A percentile compares a stretch with the other conserved stretches of the same genome.
Evolutionary conservation across 2,888 invertebrate genomes (phyloP).

Genomic region (Zygogramma bicolorata): DNA sequence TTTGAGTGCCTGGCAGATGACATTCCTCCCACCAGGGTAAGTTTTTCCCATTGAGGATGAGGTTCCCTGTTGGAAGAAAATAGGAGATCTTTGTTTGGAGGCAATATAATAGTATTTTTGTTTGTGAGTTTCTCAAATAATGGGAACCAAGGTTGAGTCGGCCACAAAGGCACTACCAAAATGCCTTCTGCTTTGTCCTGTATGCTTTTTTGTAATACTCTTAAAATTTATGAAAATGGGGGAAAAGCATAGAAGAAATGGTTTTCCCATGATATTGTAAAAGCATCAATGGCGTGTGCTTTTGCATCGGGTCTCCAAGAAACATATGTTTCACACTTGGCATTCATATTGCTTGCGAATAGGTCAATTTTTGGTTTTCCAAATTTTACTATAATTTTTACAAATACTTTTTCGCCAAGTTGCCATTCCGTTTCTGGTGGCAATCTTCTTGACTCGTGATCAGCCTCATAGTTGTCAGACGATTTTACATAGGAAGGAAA

Average conservation of each 20-base stretch:
- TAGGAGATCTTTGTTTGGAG: not conserved
- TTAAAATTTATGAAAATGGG: conserved; percentile 50
- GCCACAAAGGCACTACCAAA: conserved; percentile 51
- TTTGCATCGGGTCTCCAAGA: conserved; percentile 50
- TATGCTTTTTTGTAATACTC: conserved; percentile 50
- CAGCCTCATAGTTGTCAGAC: conserved; percentile 50
- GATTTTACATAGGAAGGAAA: conserved; percentile 57
- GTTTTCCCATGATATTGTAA: conserved; percentile 44
- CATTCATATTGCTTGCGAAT: conserved; percentile 49
- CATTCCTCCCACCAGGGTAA: conserved; percentile 6
- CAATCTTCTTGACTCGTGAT: conserved; percentile 42
- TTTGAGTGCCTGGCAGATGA: conserved; percentile 10
- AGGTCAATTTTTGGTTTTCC: conserved; percentile 46
- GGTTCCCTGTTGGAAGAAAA: too few species aligned
- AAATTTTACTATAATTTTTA: conserved; percentile 18
- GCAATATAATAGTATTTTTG: conserved; percentile 2
- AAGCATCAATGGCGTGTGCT: conserved; percentile 47
- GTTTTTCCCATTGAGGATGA: too few species aligned
- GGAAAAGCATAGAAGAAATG: conserved; percentile 52
- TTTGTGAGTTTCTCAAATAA: conserved; percentile 1
- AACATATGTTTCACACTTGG: conserved; percentile 47
- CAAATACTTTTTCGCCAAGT: not conserved
- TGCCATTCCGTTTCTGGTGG: conserved; percentile 34
- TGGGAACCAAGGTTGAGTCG: conserved; percentile 52
- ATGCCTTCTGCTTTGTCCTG: conserved; percentile 49